phyloP scores from a whole-genome alignment of 2,888 invertebrate genomes.

The Eilema depressum region DNA sequence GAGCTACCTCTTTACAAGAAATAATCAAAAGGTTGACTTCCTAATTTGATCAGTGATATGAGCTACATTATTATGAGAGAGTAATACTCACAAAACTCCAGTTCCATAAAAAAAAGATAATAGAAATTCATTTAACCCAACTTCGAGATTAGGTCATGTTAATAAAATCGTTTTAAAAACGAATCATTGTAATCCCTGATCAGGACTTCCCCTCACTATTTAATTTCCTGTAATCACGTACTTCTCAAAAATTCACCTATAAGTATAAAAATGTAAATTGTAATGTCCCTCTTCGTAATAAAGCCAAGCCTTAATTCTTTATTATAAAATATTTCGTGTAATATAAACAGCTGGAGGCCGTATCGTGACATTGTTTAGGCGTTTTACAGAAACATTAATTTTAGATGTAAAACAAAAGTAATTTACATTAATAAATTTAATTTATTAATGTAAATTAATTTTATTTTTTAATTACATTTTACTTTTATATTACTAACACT shows the following conservation, averaged over 20 bases:
- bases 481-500: background rate
- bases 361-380: constrained; percentile 38
- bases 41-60: too few relatives aligned
- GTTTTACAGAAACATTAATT: constrained; percentile 34
- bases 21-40: too few relatives aligned
- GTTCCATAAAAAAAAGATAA: too few relatives aligned
- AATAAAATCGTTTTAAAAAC: background rate
- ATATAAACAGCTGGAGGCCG: constrained; percentile 55
- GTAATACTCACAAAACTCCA: too few relatives aligned
- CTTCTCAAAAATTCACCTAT: constrained; percentile 47
- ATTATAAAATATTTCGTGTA: constrained; percentile 56
- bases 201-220: constrained; percentile 32
- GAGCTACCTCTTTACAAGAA: too few relatives aligned
- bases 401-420: constrained; percentile 18
- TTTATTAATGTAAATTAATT: background rate
- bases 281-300: constrained; percentile 63
- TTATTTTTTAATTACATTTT: background rate
- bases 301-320: constrained; percentile 62
- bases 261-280: constrained; percentile 63
- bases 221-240: constrained; percentile 50
- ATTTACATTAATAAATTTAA: constrained; percentile 6
- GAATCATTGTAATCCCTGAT: background rate
- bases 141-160: background rate
- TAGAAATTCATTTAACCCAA: too few relatives aligned
- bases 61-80: too few relatives aligned